phyloP scores from a whole-genome alignment of 2,113 vertebrate genomes.

The Fukomys damarensis region DNA sequence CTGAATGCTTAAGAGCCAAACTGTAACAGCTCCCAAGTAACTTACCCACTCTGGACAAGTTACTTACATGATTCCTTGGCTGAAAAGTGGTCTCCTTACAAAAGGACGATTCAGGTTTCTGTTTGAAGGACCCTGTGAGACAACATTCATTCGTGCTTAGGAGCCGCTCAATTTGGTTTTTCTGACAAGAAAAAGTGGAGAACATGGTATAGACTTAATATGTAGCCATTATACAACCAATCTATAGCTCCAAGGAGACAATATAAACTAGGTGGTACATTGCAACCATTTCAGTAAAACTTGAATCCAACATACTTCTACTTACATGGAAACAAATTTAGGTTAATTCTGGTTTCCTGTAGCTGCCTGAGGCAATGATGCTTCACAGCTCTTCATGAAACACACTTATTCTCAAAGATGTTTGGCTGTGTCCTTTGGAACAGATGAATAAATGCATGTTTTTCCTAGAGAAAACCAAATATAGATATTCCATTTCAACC shows the following conservation, averaged over 20 bases:
- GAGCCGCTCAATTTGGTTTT: not conserved
- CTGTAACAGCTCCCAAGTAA: not conserved
- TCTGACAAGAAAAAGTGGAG: not conserved
- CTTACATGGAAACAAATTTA: conserved; percentile 4
- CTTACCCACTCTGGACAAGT: not conserved
- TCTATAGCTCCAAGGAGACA: not conserved
- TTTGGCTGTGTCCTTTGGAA: conserved; percentile 35
- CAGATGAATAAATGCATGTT: not conserved
- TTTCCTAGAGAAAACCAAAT: conserved; percentile 27
- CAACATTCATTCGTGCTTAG: not conserved
- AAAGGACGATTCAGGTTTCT: not conserved
- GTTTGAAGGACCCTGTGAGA: not conserved
- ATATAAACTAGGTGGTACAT: not conserved
- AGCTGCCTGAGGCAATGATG: not conserved
- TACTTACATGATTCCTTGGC: not conserved
- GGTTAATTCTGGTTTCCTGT: conserved; percentile 20
- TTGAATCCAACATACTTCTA: not conserved
- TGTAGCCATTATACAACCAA: not conserved
- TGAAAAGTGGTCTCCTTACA: not conserved
- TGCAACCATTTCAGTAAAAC: conserved; percentile 45
- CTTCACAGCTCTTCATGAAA: not conserved
- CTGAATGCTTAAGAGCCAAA: not conserved
- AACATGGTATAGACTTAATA: not conserved
- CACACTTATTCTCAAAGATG: not conserved
- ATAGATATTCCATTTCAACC: not conserved